Conservation (phyloP, 2,888 invertebrate species). For the Nowickia ferox region DNA sequence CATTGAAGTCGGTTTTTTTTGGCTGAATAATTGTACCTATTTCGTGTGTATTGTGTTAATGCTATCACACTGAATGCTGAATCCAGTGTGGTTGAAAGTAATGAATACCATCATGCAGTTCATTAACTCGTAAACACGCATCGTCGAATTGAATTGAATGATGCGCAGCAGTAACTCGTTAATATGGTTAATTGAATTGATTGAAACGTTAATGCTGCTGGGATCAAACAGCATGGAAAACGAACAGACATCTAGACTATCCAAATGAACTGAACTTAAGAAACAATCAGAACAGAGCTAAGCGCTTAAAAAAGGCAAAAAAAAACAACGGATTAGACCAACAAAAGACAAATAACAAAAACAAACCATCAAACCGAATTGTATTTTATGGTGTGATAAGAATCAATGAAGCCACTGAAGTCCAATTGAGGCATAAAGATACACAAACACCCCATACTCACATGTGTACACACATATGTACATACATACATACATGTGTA, state of each 20-base stretch:
- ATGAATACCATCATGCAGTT: too few species aligned
- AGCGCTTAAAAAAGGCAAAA: slow-evolving; percentile 59
- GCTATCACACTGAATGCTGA: too few species aligned
- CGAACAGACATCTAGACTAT: slow-evolving; percentile 73
- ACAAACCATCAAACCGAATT: slow-evolving; percentile 80
- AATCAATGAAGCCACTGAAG: slow-evolving; percentile 83
- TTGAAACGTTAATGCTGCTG: slow-evolving; percentile 48
- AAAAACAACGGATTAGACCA: slow-evolving; percentile 73
- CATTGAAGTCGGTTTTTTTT: too few species aligned
- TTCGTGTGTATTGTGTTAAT: too few species aligned
- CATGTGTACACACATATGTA: slow-evolving; percentile 57
- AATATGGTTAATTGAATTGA: slow-evolving; percentile 63
- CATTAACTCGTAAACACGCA: slow-evolving; percentile 36
- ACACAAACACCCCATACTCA: slow-evolving; percentile 73
- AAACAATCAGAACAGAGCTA: slow-evolving; percentile 70
- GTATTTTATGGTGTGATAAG: slow-evolving; percentile 83
- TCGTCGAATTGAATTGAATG: slow-evolving; percentile 50
- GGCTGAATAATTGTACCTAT: too few species aligned
- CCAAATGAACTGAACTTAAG: slow-evolving; percentile 74
- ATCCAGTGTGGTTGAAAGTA: too few species aligned
- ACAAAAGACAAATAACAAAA: slow-evolving; percentile 73
- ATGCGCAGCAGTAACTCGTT: slow-evolving; percentile 58
- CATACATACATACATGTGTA: not conserved
- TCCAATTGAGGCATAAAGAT: slow-evolving; percentile 82
- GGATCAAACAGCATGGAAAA: slow-evolving; percentile 35